Conservation (phyloP, 2,113 vertebrate genomes). For the Xiphias gladius region DNA sequence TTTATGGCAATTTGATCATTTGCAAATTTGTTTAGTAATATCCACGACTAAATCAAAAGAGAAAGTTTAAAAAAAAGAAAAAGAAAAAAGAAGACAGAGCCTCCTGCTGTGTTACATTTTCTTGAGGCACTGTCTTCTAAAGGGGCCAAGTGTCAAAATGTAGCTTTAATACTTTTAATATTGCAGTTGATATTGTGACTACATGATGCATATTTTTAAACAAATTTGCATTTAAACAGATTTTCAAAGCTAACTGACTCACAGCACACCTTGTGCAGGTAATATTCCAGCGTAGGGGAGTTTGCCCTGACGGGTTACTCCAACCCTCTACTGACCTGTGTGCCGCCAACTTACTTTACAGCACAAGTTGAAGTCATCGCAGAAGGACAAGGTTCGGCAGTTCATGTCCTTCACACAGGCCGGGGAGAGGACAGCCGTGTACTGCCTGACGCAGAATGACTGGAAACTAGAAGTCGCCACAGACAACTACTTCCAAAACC, state of each 20-base stretch:
- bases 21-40: neutral
- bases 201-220: no score
- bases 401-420: slow-evolving; percentile 96
- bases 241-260: no score
- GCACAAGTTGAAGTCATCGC: slow-evolving; percentile 94
- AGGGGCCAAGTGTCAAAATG: neutral
- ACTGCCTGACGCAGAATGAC: slow-evolving; percentile 95
- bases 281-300: no score
- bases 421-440: slow-evolving; percentile 92
- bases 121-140: no score
- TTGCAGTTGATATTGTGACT: no score
- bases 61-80: neutral
- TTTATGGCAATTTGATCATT: neutral
- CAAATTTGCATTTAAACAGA: no score
- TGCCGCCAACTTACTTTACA: slow-evolving; percentile 64
- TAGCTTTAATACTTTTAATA: neutral
- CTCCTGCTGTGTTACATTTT: no score
- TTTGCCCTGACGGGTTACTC: neutral
- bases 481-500: slow-evolving; percentile 95
- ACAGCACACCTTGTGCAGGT: neutral
- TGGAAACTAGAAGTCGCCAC: slow-evolving; percentile 95
- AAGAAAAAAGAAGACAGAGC: no score
- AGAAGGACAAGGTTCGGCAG: slow-evolving; percentile 96
- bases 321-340: slow-evolving; percentile 22
- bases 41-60: neutral